Evolutionary conservation across 2,113 vertebrate species (phyloP).

Genomic region (Protobothrops mucrosquamatus): DNA sequence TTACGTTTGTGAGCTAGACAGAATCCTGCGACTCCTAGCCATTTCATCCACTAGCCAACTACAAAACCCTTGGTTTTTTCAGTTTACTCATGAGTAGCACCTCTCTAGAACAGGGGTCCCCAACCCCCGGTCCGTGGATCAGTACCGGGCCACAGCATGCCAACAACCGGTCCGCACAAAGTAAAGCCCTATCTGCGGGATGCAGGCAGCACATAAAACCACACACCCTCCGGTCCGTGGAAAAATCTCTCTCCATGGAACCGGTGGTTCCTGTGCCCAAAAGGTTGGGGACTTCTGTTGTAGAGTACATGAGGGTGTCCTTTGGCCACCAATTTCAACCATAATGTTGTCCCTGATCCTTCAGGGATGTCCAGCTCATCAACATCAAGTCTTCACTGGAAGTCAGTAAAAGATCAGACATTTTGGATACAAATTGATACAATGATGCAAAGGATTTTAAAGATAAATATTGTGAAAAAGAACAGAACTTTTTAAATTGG

Average conservation of each 20-base stretch:
- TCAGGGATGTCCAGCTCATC: neutral
- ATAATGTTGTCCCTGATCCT: neutral
- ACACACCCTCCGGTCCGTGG: too few species aligned
- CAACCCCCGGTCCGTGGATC: too few species aligned
- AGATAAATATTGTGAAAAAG: neutral
- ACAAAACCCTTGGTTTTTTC: too few species aligned
- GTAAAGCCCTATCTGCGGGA: too few species aligned
- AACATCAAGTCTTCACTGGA: neutral
- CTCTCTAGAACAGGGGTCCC: neutral
- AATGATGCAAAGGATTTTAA: neutral
- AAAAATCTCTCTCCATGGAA: too few species aligned
- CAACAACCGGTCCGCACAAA: too few species aligned
- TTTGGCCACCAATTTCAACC: neutral
- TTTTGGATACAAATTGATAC: neutral
- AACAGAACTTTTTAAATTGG: neutral
- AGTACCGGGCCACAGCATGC: too few species aligned
- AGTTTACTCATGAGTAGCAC: neutral
- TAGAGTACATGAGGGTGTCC: neutral
- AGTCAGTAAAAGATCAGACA: neutral
- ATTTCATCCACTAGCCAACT: neutral
- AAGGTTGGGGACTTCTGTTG: too few species aligned
- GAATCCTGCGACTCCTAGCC: neutral
- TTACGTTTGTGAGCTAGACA: neutral
- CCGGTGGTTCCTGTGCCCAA: too few species aligned
- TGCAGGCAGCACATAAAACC: too few species aligned